Conservation (phyloP, 2,797 vertebrate genomes). For the Sebastes jordani region DNA sequence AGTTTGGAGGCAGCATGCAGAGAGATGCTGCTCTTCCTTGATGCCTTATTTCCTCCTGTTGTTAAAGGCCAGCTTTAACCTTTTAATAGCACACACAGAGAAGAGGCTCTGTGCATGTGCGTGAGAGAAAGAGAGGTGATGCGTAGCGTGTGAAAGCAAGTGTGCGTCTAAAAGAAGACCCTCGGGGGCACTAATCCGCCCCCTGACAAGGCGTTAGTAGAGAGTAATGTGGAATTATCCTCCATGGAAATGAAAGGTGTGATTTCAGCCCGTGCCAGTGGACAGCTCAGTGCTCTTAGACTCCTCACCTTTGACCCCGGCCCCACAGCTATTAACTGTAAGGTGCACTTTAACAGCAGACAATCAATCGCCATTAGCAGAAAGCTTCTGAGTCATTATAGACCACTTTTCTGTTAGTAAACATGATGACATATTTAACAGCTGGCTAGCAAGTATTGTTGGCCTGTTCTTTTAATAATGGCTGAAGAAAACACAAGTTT, state of each 20-base stretch:
- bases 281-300: neutral
- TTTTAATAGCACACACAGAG: neutral
- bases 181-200: slow-evolving; percentile 21
- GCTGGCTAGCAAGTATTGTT: no score
- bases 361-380: neutral
- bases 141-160: neutral
- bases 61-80: slow-evolving; percentile 25
- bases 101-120: neutral
- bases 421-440: no score
- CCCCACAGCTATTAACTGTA: neutral
- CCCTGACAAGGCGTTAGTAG: slow-evolving; percentile 25
- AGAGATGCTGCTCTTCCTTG: neutral
- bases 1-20: neutral
- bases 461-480: no score
- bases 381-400: no score
- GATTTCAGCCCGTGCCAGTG: neutral
- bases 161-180: slow-evolving; percentile 13
- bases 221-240: slow-evolving; percentile 39
- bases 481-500: no score
- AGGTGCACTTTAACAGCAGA: slow-evolving; percentile 9
- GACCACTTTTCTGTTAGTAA: no score
- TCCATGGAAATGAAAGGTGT: slow-evolving; percentile 41
- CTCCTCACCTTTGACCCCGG: slow-evolving; percentile 23
- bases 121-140: neutral
- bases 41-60: neutral